Percentiles rank a stretch among this genome's conserved stretches.
phyloP scores from a whole-genome alignment of 2,888 invertebrate species.

The Bombyx huttoni region DNA sequence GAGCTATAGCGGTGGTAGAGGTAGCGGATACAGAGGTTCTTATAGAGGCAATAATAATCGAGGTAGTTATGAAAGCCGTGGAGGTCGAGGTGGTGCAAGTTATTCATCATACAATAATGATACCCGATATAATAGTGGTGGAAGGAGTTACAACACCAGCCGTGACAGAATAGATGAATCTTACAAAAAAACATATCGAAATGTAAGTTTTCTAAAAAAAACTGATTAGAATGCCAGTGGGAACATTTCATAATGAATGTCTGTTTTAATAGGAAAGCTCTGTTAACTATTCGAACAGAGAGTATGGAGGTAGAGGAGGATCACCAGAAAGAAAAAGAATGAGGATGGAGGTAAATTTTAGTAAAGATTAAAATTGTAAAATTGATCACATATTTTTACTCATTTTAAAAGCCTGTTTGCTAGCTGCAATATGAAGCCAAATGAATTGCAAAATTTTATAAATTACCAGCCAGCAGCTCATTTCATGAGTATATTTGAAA shows the following conservation, averaged over 20 bases:
- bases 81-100: slow-evolving; percentile 55
- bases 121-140: slow-evolving; percentile 47
- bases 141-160: slow-evolving; percentile 43
- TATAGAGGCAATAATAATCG: slow-evolving; percentile 48
- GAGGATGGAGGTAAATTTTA: slow-evolving; percentile 72
- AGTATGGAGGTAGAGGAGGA: slow-evolving; percentile 68
- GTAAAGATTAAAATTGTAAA: background rate
- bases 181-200: slow-evolving; percentile 62
- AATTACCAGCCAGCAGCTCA: too few relatives aligned
- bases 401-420: background rate
- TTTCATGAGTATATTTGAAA: too few relatives aligned
- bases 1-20: slow-evolving; percentile 19
- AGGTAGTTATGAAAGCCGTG: slow-evolving; percentile 51
- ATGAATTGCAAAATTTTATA: background rate
- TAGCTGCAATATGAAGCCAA: background rate
- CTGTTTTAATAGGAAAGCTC: slow-evolving; percentile 45
- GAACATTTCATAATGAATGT: background rate
- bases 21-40: slow-evolving; percentile 45
- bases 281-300: slow-evolving; percentile 64
- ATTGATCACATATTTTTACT: background rate
- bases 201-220: slow-evolving; percentile 31
- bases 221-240: background rate
- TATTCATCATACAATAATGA: slow-evolving; percentile 54
- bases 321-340: slow-evolving; percentile 77
- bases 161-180: slow-evolving; percentile 60